A percentile compares a stretch with the other conserved stretches of the same genome.
Evolutionary conservation across 1,140 invertebrate species (phyloP).

Genomic region (Cotesia chilonis): DNA sequence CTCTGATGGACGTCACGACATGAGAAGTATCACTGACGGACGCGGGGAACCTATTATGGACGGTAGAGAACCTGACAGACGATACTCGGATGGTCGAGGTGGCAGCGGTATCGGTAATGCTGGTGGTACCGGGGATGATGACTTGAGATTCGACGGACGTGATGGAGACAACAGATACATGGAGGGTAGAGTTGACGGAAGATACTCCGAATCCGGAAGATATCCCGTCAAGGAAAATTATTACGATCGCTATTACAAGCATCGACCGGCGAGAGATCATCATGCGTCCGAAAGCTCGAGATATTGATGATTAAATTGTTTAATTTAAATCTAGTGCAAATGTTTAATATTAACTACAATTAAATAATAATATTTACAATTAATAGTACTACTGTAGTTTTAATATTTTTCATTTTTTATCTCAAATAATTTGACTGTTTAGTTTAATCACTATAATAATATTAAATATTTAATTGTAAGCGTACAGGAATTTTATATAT

Average conservation of each 20-base stretch:
- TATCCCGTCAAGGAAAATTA: conserved; percentile 62
- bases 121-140: conserved; percentile 37
- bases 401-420: conserved; percentile 11
- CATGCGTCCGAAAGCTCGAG: conserved; percentile 58
- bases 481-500: not conserved
- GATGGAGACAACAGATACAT: conserved; percentile 46
- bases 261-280: conserved; percentile 60
- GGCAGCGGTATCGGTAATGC: too few species aligned
- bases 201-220: conserved; percentile 53
- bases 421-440: not conserved
- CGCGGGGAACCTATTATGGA: conserved; percentile 33
- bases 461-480: too few species aligned
- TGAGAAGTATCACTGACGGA: conserved; percentile 32
- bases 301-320: conserved; percentile 53
- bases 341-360: conserved; percentile 1
- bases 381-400: conserved; percentile 18
- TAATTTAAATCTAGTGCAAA: conserved; percentile 21
- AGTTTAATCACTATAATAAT: too few species aligned
- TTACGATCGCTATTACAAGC: conserved; percentile 64
- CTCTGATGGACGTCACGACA: conserved; percentile 48
- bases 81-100: conserved; percentile 47
- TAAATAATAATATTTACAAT: not conserved
- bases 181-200: conserved; percentile 47
- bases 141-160: conserved; percentile 46
- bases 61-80: conserved; percentile 46